Base-by-base conservation (phyloP, 2,888 invertebrate species). In the Ophonus ardosiacus region DNA sequence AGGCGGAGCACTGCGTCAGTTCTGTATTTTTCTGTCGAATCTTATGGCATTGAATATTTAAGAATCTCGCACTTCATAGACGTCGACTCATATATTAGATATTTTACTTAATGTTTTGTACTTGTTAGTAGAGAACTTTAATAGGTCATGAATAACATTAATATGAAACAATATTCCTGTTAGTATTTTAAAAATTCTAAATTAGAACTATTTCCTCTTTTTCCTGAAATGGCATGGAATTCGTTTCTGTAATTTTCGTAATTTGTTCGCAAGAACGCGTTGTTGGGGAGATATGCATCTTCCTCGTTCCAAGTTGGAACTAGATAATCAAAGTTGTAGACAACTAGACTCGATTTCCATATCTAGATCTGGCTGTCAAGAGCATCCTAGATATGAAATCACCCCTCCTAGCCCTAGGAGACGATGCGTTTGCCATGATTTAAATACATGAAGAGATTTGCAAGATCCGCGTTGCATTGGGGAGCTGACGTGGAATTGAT, bases 401-500 rank as follows among this genome's bases (percentile, higher is more conserved):
- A 31, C 38, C 24, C 63, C 63, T 24, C 7, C 13, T 68, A 6
- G 31, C 15, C 7, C 13, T 68, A 6, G 31, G 5, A 74, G 40
- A 18, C 18, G 17, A 74, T 74, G 71, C 71, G 24, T 74, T 43
- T 40, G 71, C 10, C 71, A 71, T 71, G 40, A 71, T 71, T 71
- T 71, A 71, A 17, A 74, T 51, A 43, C 40, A 74, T 74, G 15
- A 8, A 10, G 18, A 74, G 71, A 74, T 51, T 74, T 74, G 71
- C 24, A 13, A 74, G 40, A 74, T 74, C 51, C 51, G 7, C 10
- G 3, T 43, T 38, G 38, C 71, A 43, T 5, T 43, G 43, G 43
- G 43, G 68, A 68, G 38, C 68, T 38, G 63, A 63, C 63, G 31
- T 13, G 17, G 71, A 74, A 74, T 74, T 74, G 71, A 74, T 74